Percentiles rank a stretch among this genome's conserved stretches.
Evolutionary conservation across 2,797 vertebrate species (phyloP).

Genomic region (Geotrypetes seraphini): DNA sequence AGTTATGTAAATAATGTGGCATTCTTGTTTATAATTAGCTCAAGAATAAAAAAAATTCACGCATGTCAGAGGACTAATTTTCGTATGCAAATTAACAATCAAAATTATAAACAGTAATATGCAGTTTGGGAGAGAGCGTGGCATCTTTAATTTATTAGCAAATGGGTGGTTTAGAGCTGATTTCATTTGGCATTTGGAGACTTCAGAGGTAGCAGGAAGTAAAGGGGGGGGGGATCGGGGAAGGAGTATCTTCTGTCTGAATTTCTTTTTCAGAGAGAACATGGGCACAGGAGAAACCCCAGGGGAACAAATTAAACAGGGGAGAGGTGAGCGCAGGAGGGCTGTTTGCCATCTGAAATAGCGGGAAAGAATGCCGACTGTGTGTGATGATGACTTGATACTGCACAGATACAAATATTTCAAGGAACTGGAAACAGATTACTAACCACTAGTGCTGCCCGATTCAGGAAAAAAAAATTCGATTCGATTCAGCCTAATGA

Average conservation of each 20-base stretch:
- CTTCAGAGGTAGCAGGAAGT: too few species aligned
- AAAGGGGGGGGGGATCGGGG: rapidly evolving
- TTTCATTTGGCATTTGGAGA: slow-evolving; percentile 61
- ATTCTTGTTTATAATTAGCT: slow-evolving; percentile 98
- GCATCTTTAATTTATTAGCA: slow-evolving; percentile 84
- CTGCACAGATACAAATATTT: not conserved
- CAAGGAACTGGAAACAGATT: too few species aligned
- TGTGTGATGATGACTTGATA: not conserved
- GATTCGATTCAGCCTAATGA: too few species aligned
- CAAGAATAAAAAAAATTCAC: slow-evolving; percentile 80
- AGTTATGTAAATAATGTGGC: slow-evolving; percentile 99
- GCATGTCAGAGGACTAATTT: slow-evolving; percentile 95
- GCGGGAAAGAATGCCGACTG: not conserved
- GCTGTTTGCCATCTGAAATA: not conserved
- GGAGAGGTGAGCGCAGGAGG: not conserved
- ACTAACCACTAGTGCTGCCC: too few species aligned
- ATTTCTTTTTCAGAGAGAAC: not conserved
- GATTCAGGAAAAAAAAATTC: too few species aligned
- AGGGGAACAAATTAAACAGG: slow-evolving; percentile 1
- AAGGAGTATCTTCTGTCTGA: slow-evolving; percentile 25
- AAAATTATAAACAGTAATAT: slow-evolving; percentile 97
- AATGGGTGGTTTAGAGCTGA: slow-evolving; percentile 57
- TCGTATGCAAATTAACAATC: slow-evolving; percentile 96
- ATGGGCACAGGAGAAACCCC: not conserved
- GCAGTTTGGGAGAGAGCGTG: slow-evolving; percentile 74